phyloP scores from a whole-genome alignment of 2,797 vertebrate species.

The Limnodromus scolopaceus region DNA sequence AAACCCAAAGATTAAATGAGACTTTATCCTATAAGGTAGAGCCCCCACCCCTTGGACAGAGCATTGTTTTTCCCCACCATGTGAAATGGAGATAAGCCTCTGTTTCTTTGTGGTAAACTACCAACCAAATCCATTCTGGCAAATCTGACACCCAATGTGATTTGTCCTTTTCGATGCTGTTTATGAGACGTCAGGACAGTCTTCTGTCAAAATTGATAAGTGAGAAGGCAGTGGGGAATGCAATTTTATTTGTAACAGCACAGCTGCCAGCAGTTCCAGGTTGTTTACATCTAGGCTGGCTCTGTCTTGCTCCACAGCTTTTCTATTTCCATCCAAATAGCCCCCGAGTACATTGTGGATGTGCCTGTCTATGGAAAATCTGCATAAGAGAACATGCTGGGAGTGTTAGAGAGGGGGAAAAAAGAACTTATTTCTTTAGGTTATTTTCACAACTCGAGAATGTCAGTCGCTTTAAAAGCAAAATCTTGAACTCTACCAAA shows the following conservation, averaged over 20 bases:
- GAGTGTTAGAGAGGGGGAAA: neutral
- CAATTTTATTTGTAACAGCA: constrained; percentile 70
- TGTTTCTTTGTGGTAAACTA: constrained; percentile 57
- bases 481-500: constrained; percentile 31
- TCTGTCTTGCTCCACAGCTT: constrained; percentile 65
- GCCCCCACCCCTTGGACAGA: neutral
- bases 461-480: neutral
- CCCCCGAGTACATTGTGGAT: constrained; percentile 9
- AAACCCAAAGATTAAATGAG: neutral
- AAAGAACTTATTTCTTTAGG: neutral
- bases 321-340: constrained; percentile 67
- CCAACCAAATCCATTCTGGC: constrained; percentile 68
- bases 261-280: constrained; percentile 55
- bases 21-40: constrained; percentile 22
- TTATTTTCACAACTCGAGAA: constrained; percentile 41
- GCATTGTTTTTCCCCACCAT: constrained; percentile 43
- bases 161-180: constrained; percentile 70
- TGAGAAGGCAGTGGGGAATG: constrained; percentile 60
- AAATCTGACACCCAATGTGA: constrained; percentile 67
- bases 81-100: constrained; percentile 62
- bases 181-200: constrained; percentile 69
- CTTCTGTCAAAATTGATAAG: constrained; percentile 79
- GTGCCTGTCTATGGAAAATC: neutral
- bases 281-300: constrained; percentile 61
- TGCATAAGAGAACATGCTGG: neutral